A percentile compares a stretch with the other conserved stretches of the same genome.
These are phyloP conservation scores for Pteropus alecto DNA, from an alignment of 2,113 vertebrate species.

Conservation along the genomic window DNA sequence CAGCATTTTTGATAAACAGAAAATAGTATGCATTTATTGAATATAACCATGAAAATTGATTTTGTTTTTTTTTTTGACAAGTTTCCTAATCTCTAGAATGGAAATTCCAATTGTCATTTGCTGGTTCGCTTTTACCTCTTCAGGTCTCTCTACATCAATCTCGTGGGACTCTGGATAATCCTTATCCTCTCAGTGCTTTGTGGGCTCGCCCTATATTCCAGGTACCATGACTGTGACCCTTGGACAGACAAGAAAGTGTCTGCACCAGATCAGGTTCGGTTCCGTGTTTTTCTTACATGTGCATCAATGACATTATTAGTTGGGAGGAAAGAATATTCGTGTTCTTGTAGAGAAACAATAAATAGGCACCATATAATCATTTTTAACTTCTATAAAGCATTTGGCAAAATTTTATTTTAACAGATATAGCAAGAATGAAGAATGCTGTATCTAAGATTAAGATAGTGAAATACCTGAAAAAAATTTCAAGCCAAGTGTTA, in stretches of 20 bases:
- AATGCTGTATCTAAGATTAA: background rate
- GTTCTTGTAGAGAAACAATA: background rate
- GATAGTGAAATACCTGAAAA: background rate
- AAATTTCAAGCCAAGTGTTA: background rate
- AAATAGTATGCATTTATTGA: background rate
- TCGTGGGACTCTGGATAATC: conserved; percentile 91
- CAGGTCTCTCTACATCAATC: conserved; percentile 94
- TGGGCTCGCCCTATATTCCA: conserved; percentile 91
- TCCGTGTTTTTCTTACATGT: background rate
- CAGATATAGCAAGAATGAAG: background rate
- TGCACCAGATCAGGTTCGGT: conserved; percentile 90
- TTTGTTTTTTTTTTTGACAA: too few relatives aligned
- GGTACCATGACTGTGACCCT: conserved; percentile 94
- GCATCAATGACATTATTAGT: background rate
- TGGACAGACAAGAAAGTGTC: conserved; percentile 88
- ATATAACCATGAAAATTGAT: background rate
- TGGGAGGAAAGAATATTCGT: background rate
- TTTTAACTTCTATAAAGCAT: background rate
- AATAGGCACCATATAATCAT: background rate
- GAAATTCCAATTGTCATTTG: background rate
- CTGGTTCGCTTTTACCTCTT: background rate
- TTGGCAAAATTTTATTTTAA: background rate
- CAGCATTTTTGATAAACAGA: background rate
- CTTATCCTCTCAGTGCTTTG: conserved; percentile 86
- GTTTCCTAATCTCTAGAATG: background rate